phyloP scores from a whole-genome alignment of 2,113 vertebrate species.

The Oreocharis arfaki region DNA sequence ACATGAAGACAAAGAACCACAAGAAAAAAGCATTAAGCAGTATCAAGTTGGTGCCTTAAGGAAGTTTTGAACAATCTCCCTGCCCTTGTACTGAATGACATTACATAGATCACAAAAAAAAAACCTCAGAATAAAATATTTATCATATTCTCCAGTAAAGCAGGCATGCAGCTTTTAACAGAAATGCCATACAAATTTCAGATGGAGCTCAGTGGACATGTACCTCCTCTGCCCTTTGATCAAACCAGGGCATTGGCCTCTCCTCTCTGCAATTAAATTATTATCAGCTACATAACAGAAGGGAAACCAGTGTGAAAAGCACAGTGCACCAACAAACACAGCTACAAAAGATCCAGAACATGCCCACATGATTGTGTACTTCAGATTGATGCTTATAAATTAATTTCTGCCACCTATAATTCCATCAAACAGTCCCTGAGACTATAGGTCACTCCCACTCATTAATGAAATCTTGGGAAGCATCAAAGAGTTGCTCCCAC shows the following conservation, averaged over 20 bases:
- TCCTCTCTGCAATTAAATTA: background rate
- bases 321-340: background rate
- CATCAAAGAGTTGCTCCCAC: background rate
- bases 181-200: background rate
- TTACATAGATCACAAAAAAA: background rate
- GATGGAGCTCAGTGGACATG: background rate
- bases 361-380: accelerated
- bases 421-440: background rate
- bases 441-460: background rate
- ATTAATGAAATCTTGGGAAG: background rate
- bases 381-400: background rate
- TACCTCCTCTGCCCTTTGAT: background rate
- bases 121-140: background rate
- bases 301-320: background rate
- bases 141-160: background rate
- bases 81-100: background rate
- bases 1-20: background rate
- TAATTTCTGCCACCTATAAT: background rate
- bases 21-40: background rate
- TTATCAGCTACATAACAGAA: background rate
- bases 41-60: background rate
- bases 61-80: background rate
- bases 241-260: background rate
- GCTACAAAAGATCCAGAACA: background rate
- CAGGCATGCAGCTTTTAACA: background rate